These are phyloP conservation scores for Leptopilina syphax DNA, from an alignment of 2,888 invertebrate genomes.

Conservation along the genomic window DNA sequence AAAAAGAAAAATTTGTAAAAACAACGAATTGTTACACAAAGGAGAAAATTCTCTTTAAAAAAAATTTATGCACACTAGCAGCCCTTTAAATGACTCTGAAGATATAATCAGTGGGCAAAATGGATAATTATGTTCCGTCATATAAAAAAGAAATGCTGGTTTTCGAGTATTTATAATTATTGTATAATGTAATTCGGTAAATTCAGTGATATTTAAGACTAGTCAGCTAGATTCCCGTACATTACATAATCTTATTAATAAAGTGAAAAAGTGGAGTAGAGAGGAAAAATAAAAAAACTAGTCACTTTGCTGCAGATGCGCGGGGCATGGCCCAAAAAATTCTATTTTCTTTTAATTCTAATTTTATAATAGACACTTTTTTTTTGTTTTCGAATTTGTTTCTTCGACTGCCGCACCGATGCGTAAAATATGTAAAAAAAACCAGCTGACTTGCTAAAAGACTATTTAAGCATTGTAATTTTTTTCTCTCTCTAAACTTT, in stretches of 20 bases:
- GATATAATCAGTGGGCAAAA: slow-evolving; percentile 28
- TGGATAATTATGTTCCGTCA: slow-evolving; percentile 13
- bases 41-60: background rate
- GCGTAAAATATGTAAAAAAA: background rate
- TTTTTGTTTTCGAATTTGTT: background rate
- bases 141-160: background rate
- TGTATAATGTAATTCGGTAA: slow-evolving; percentile 53
- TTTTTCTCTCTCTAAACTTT: background rate
- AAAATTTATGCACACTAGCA: slow-evolving; percentile 19
- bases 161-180: slow-evolving; percentile 32
- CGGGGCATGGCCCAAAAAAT: background rate
- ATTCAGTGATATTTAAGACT: slow-evolving; percentile 69
- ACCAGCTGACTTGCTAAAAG: background rate
- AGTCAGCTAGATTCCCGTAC: slow-evolving; percentile 66
- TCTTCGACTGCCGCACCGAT: background rate
- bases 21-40: background rate
- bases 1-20: background rate
- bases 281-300: slow-evolving; percentile 24
- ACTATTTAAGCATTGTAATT: background rate
- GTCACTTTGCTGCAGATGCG: slow-evolving; percentile 10
- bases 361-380: background rate
- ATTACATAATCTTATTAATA: slow-evolving; percentile 19
- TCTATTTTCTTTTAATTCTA: background rate
- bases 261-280: background rate
- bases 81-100: slow-evolving; percentile 15